Base-by-base conservation (phyloP, 2,888 invertebrate species). In the Laothoe populi region DNA sequence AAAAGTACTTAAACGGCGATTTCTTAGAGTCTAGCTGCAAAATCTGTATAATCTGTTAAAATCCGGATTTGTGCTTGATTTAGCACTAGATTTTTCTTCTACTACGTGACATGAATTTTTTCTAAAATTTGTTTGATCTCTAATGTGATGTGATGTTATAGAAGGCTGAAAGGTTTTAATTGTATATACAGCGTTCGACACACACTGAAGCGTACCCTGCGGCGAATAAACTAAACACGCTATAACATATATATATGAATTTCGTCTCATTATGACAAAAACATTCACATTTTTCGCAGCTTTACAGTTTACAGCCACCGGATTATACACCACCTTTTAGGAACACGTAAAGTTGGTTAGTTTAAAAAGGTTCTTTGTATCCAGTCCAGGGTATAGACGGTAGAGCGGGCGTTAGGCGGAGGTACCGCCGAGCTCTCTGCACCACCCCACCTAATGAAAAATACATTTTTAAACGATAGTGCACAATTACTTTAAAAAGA, bases 381-480 rank as follows among this genome's bases (percentile, higher is more conserved):
- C 16, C 11, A 35, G 49, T 16, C 26, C 16, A 26, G 53, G 31
- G 49, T 10, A 11, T 16, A 53, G 53, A 19, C 11, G 11, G 19
- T 10, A 19, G 35, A 31, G 31, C 7, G 35, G 5, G 35, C 23
- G 24, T 2, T n/a, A 1, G 44, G 44, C 16, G 19, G 4, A 19
- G 24, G 21, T 13, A 11, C 23, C 23, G 13, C 23, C 13, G 23
- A 11, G 35, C 10, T 13, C 38, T 38, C 40, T 2, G 10, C 21
- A 4, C 16, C 19, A 8, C 53, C 35, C 44, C 31, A 1, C 35
- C 19, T 53, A 53, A 53, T 35, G 31, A 35, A 35, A 53, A 53
- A 53, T 53, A 53, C 53, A 53, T 53, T 53, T 53, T 53, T 53
- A 53, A 53, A 53, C 35, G 53, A 53, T 53, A 53, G 31, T 35